Evolutionary conservation across 2,888 invertebrate genomes (phyloP), one percentile per base, ranked within the genome.

Genomic region (Salticus scenicus): DNA sequence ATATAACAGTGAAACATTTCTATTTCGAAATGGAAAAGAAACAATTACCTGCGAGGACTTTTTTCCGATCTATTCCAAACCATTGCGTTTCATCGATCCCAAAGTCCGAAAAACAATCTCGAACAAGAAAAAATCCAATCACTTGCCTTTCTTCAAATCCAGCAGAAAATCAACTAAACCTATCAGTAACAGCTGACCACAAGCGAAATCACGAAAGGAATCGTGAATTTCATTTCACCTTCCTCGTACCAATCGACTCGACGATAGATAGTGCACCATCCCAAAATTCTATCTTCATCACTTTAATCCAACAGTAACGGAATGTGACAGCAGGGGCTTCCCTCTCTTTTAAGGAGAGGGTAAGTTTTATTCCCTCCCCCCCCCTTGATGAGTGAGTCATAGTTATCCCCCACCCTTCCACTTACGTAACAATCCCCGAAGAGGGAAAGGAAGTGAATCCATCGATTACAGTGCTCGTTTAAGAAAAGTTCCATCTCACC

Each of bases 231-330:
- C 57, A 7, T 12, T 2, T 24, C 57, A n/a, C 57, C 57, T 12
- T 14, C 10, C 10, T n/a, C 17, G 8, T 30, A 7, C 24, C 27
- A 70, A 70, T n/a, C n/a, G n/a, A n/a, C n/a, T n/a, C n/a, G n/a
- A n/a, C n/a, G 30, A 47, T 20, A 47, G 47, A 71, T 28, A 71
- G 20, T n/a, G 12, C 31, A 30, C 17, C 64, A 66, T 30, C 27
- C 5, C 37, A 20, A n/a, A n/a, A 20, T 10, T 14, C 64, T 28
- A 2, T 51, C 70, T 82, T 63, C 70, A 82, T 82, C 82, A 82
- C 33, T 57, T 71, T 82, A 82, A 82, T 70, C 71, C 75, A 24
- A 10, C 75, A 42, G 75, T 75, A 82, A 82, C 75, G 82, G 75
- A 75, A 82, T 82, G 82, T 82, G 82, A 75, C 82, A 71, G 51